Base-by-base conservation (phyloP, 37 sponge, comb jelly and placozoan species). In the Oscarella lobularis region DNA sequence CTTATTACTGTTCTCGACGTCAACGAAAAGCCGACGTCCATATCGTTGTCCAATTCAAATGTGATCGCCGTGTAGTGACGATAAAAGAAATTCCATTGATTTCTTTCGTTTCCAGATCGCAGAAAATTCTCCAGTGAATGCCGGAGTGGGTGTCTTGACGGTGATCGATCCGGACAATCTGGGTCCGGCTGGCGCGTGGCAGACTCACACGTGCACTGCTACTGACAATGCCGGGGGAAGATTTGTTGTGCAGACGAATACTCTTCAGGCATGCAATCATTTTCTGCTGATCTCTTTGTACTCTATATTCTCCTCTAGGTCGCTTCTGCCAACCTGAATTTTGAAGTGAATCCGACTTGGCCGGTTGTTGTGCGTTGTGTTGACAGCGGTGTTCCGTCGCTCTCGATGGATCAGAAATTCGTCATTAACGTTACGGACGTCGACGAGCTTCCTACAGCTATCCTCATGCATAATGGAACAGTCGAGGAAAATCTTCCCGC, bases 121-220 rank as follows among this genome's bases (percentile, higher is more conserved):
- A 5, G 71, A 68, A 35, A 68, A 68, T 68, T 34, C 35, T 68
- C 71, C 71, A 4, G 31, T 68, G 31, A 20, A 14, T 35, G 33
- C 31, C 6, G 71, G 29, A 32, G 71, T 68, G 35, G 71, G 6
- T 20, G 71, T 29, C 29, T 5, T 68, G 6, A 68, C 6, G 5
- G 31, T 14, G 35, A 5, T 30, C 71, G 71, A 68, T 14, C 71
- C 71, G 71, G 71, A 68, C 71, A 68, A 68, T 14, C 4, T 30
- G 31, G 71, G 71, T 5, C 71, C 71, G 31, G 33, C 29, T 5
- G 71, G 71, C 6, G 31, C 29, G 4, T 68, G 71, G 71, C 71
- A 68, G 71, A 68, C 29, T 35, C 4, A 4, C 71, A 68, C 6
- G 5, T 68, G 71, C 31, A 14, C 4, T 4, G 71, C 71, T 5